Evolutionary conservation across 2,113 vertebrate species (phyloP), one percentile per base, ranked within the genome.

Genomic region (Oxyura jamaicensis): DNA sequence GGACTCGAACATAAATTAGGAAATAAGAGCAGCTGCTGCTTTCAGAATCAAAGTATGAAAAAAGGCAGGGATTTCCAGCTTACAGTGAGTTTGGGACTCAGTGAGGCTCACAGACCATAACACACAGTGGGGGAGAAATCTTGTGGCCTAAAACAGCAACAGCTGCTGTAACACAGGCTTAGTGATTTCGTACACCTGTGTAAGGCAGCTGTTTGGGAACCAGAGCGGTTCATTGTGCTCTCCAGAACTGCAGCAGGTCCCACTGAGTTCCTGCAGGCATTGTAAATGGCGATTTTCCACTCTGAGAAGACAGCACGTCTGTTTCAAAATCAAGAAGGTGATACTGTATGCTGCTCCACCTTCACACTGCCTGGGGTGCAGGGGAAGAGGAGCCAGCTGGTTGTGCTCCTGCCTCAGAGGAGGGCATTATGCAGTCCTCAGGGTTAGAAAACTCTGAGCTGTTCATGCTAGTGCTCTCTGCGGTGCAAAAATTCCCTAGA

Each of bases 401-500:
- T 46, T 52, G 48, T 50, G 16, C 19, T 81, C 15, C 41, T 55
- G 46, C 41, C 22, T 80, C 42, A 35, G 35, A n/a, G 31, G 10
- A 5, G 9, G 69, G 48, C 13, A 13, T 60, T 10, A 22, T 1
- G 6, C 33, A 56, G 20, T n/a, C 13, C 10, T 50, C 23, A 14
- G 21, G 55, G 20, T 39, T 26, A 78, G 56, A 11, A 84, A 31
- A 46, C 3, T 84, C 55, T 13, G 41, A 39, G 13, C 35, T 39
- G 18, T 35, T 67, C 26, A 2, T 41, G 8, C 11, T n/a, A 11
- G 13, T 26, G 31, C 16, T 60, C 17, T n/a, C 25, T 1, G 1
- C 2, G 5, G 8, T 19, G 8, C 6, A 25, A 56, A 67, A 58
- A 56, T 13, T 0, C 11, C 36, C 42, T 3, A 3, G 3, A 46